Evolutionary conservation across 1,140 invertebrate species (phyloP).

Genomic region (Dryas iulia): DNA sequence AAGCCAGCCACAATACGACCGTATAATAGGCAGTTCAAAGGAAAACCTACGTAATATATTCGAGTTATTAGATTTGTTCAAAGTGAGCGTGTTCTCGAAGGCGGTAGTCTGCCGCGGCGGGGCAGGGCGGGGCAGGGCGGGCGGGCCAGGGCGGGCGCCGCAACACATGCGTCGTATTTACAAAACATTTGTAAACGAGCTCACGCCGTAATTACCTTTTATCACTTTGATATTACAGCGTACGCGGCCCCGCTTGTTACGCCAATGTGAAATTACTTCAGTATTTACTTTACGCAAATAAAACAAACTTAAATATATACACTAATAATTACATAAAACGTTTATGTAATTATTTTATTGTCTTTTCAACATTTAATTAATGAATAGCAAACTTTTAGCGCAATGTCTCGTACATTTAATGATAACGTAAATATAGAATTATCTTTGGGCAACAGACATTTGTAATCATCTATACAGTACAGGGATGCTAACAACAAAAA

Average conservation of each 20-base stretch:
- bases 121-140: no score
- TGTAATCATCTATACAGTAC: no score
- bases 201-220: not conserved
- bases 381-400: no score
- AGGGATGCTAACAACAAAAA: no score
- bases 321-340: not conserved
- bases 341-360: not conserved
- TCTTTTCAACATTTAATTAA: not conserved
- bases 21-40: not conserved
- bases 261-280: not conserved
- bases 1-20: not conserved
- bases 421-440: no score
- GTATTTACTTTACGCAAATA: not conserved
- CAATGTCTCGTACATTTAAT: no score
- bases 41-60: not conserved
- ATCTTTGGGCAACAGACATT: no score
- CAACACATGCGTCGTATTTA: conserved; percentile 4
- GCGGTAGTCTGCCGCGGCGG: not conserved
- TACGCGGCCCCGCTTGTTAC: not conserved
- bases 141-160: no score
- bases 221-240: conserved; percentile 6
- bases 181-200: not conserved
- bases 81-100: not conserved
- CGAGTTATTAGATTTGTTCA: conserved; percentile 1
- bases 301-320: not conserved